Evolutionary conservation across 1,140 invertebrate species (phyloP).

Genomic region (Batillaria attramentaria): DNA sequence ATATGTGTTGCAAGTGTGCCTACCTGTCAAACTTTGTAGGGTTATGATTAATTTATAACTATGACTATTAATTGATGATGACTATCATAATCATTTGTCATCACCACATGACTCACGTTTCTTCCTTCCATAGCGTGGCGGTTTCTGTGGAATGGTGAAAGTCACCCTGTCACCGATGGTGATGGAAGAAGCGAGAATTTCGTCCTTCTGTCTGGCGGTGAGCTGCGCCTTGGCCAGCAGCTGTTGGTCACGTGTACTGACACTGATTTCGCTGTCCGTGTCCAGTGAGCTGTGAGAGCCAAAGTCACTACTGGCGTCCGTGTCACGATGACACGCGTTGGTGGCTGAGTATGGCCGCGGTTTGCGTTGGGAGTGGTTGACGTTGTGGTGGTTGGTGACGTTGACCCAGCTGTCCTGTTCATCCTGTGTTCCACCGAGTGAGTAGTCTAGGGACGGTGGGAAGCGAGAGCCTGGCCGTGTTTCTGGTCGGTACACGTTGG

Average conservation of each 20-base stretch:
- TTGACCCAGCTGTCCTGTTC: not conserved
- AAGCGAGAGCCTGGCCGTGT: constrained; percentile 43
- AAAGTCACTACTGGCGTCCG: not conserved
- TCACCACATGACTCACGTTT: constrained; percentile 50
- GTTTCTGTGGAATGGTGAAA: constrained; percentile 55
- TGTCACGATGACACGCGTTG: not conserved
- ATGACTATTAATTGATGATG: too few species aligned
- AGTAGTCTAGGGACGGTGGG: constrained; percentile 49
- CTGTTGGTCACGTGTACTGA: constrained; percentile 25
- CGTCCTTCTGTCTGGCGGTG: constrained; percentile 53
- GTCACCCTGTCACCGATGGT: constrained; percentile 52
- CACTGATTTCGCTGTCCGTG: constrained; percentile 18
- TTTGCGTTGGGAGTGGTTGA: not conserved
- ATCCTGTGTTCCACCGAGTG: constrained; percentile 23
- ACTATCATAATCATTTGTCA: too few species aligned
- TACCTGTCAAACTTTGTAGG: too few species aligned
- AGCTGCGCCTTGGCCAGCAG: constrained; percentile 41
- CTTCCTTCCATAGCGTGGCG: constrained; percentile 59
- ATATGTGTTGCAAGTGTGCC: too few species aligned
- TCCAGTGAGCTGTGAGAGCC: constrained; percentile 6
- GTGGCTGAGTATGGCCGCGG: constrained; percentile 29
- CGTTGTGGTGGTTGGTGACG: constrained; percentile 8
- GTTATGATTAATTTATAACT: too few species aligned
- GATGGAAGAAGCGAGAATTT: constrained; percentile 48
- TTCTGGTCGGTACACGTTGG: constrained; percentile 40